Conservation (phyloP, 2,113 vertebrate species). For the Trichomycterus rosablanca region DNA sequence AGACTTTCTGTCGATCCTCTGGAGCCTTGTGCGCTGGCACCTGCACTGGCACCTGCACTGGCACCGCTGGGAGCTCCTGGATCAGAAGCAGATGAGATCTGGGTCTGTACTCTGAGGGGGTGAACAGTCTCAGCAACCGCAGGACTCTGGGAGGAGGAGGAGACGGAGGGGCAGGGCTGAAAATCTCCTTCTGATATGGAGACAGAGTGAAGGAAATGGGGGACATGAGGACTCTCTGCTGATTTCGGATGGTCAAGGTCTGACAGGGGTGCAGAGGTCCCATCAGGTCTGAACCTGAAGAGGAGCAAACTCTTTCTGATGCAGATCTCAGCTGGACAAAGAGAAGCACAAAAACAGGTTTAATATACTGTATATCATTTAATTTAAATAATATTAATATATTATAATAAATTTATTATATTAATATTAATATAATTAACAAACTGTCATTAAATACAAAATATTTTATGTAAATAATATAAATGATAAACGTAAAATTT, state of each 20-base stretch:
- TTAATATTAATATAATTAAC: neutral
- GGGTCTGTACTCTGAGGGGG: slow-evolving; percentile 25
- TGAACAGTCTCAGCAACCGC: slow-evolving; percentile 32
- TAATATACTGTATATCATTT: neutral
- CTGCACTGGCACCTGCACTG: too few relatives aligned
- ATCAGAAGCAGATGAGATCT: slow-evolving; percentile 43
- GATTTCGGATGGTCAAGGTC: slow-evolving; percentile 46
- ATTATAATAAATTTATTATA: neutral
- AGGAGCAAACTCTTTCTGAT: slow-evolving; percentile 87
- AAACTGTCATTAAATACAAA: too few relatives aligned
- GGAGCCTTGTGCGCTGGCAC: slow-evolving; percentile 43
- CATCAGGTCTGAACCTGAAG: slow-evolving; percentile 74
- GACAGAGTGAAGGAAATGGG: slow-evolving; percentile 48
- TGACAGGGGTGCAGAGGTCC: slow-evolving; percentile 45
- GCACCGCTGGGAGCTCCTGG: slow-evolving; percentile 33
- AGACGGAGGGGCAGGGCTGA: slow-evolving; percentile 62
- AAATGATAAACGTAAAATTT: too few relatives aligned
- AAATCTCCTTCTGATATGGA: slow-evolving; percentile 75
- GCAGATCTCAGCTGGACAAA: slow-evolving; percentile 78
- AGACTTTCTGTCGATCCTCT: slow-evolving; percentile 60
- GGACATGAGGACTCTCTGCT: slow-evolving; percentile 39
- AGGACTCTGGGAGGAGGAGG: slow-evolving; percentile 25
- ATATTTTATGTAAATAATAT: too few relatives aligned
- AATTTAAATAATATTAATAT: neutral
- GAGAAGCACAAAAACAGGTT: slow-evolving; percentile 26